Conservation (phyloP, 1,140 invertebrate species). For the Halotydeus destructor region DNA sequence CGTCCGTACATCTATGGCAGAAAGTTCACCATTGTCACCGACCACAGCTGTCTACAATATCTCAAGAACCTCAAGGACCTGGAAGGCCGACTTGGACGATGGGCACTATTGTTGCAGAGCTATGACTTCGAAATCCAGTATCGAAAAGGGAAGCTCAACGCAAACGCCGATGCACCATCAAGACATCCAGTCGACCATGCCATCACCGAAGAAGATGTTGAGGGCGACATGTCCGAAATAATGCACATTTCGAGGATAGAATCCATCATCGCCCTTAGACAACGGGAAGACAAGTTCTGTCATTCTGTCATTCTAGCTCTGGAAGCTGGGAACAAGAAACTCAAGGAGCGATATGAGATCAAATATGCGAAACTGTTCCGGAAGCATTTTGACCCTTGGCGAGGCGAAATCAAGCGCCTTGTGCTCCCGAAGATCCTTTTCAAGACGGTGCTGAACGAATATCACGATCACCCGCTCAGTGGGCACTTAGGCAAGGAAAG, state of each 20-base stretch:
- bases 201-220: neutral
- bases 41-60: slow-evolving; percentile 16
- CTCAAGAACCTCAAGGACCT: slow-evolving; percentile 19
- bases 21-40: slow-evolving; percentile 16
- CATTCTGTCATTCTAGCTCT: neutral
- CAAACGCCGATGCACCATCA: slow-evolving; percentile 17
- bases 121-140: slow-evolving; percentile 16
- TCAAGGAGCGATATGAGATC: too few species aligned
- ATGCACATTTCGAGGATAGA: too few species aligned
- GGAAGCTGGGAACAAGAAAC: too few species aligned
- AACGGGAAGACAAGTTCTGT: neutral
- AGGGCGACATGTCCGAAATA: neutral
- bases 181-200: slow-evolving; percentile 3
- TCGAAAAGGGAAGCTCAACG: slow-evolving; percentile 1
- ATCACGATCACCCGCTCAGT: slow-evolving; percentile 13
- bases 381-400: too few species aligned
- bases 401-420: neutral
- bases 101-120: slow-evolving; percentile 14
- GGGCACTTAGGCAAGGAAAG: slow-evolving; percentile 16
- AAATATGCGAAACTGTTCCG: too few species aligned
- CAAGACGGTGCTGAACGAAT: slow-evolving; percentile 1
- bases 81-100: slow-evolving; percentile 13
- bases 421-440: neutral
- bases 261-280: too few species aligned
- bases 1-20: slow-evolving; percentile 23